A percentile compares a stretch with the other conserved stretches of the same genome.
Conservation (phyloP, 1,140 invertebrate genomes). For the Galendromus occidentalis region DNA sequence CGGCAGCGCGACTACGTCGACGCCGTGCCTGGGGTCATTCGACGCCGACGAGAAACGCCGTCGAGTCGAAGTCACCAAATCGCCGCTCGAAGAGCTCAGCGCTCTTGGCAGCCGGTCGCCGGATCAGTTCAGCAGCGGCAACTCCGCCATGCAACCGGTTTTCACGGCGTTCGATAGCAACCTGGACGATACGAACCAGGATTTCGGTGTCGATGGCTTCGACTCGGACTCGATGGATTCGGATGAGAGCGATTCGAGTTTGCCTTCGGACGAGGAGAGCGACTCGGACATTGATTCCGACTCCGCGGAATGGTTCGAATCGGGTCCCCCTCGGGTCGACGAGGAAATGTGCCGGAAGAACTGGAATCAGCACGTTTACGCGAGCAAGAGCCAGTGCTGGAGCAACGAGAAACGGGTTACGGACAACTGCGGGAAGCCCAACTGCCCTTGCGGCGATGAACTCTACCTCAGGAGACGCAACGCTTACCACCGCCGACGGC, state of each 20-base stretch:
- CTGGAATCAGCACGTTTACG: background rate
- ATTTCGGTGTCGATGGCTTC: slow-evolving; percentile 7
- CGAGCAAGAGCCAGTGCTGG: background rate
- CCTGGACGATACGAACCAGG: background rate
- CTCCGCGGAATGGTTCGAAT: slow-evolving; percentile 5
- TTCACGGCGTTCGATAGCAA: slow-evolving; percentile 5
- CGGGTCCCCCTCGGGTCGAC: background rate
- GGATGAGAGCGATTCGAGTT: slow-evolving; percentile 7
- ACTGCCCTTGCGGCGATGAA: background rate
- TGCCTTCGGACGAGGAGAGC: slow-evolving; percentile 1
- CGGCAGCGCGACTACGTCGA: background rate
- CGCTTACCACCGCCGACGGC: slow-evolving; percentile 54
- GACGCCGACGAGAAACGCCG: background rate
- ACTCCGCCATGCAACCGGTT: background rate
- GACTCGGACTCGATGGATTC: slow-evolving; percentile 7
- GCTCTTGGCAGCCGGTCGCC: background rate
- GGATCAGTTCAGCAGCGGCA: background rate
- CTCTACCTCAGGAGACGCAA: background rate
- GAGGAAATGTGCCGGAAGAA: slow-evolving; percentile 8
- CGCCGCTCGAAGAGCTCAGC: slow-evolving; percentile 3
- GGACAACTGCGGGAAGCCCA: slow-evolving; percentile 1
- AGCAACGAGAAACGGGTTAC: background rate
- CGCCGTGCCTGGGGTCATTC: no score
- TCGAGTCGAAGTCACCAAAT: background rate
- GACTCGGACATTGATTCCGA: slow-evolving; percentile 1